Conservation (phyloP, 2,113 vertebrate genomes). For the Syrrhaptes paradoxus region DNA sequence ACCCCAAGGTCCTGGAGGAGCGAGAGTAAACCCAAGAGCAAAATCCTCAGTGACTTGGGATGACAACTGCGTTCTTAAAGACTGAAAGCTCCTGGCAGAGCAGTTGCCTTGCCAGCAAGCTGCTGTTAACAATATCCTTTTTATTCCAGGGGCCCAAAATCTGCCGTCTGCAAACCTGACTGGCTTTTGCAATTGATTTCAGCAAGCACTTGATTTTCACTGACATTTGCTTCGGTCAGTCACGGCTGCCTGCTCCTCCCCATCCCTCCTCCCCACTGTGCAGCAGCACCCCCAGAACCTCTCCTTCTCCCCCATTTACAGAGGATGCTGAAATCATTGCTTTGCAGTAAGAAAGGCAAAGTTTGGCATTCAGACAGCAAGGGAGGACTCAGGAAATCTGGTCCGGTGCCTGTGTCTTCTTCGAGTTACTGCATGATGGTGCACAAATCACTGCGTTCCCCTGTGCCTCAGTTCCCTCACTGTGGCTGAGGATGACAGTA, state of each 20-base stretch:
- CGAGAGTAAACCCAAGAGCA: slow-evolving; percentile 32
- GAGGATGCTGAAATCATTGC: neutral
- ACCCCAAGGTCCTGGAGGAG: slow-evolving; percentile 31
- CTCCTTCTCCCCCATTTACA: neutral
- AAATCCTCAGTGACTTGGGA: slow-evolving; percentile 56
- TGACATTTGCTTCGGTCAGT: slow-evolving; percentile 17
- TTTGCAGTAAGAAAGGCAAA: neutral
- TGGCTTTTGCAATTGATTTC: slow-evolving; percentile 28
- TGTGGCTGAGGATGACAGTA: neutral
- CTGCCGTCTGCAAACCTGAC: slow-evolving; percentile 18
- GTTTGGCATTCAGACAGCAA: neutral
- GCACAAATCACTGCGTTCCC: neutral
- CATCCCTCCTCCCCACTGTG: neutral
- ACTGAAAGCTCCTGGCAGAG: slow-evolving; percentile 51
- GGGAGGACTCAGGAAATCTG: neutral
- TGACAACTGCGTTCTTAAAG: slow-evolving; percentile 53
- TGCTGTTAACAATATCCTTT: slow-evolving; percentile 64
- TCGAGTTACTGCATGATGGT: neutral
- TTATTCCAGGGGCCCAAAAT: slow-evolving; percentile 38
- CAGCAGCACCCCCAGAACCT: neutral
- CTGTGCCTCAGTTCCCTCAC: neutral
- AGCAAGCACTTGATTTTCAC: neutral
- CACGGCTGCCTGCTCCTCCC: neutral
- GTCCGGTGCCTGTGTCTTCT: neutral
- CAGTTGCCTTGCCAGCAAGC: slow-evolving; percentile 55